These are phyloP conservation scores for Timema cristinae DNA, from an alignment of 2,888 invertebrate species.

Conservation along the genomic window DNA sequence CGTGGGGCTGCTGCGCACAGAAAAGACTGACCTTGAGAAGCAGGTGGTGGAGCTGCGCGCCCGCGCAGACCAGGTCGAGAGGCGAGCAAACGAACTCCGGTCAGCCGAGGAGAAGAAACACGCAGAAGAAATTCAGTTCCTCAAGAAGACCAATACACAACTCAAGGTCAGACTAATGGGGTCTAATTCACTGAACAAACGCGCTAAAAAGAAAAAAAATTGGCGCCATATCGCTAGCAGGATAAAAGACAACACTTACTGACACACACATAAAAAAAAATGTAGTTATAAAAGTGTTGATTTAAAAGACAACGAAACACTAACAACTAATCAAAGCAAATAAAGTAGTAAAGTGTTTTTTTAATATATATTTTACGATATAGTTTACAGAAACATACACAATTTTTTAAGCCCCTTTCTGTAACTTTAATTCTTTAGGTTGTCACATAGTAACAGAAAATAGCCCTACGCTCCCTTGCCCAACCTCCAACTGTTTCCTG, in stretches of 20 bases:
- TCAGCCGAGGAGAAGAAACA: slow-evolving; percentile 90
- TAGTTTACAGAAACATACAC: too few relatives aligned
- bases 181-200: not conserved
- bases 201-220: not conserved
- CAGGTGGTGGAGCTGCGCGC: slow-evolving; percentile 59
- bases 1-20: slow-evolving; percentile 64
- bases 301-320: too few relatives aligned
- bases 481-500: too few relatives aligned
- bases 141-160: slow-evolving; percentile 92
- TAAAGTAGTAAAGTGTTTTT: too few relatives aligned
- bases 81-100: slow-evolving; percentile 74
- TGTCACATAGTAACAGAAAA: too few relatives aligned
- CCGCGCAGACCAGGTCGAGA: slow-evolving; percentile 77
- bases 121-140: slow-evolving; percentile 83
- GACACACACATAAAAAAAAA: not conserved
- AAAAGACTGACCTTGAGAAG: slow-evolving; percentile 62
- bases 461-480: too few relatives aligned
- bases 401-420: too few relatives aligned
- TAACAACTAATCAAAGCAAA: too few relatives aligned
- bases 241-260: not conserved
- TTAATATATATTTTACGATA: too few relatives aligned
- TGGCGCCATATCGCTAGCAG: not conserved
- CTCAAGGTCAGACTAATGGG: slow-evolving; percentile 61
- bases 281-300: too few relatives aligned
- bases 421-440: too few relatives aligned